Percentiles rank a stretch among this genome's conserved stretches.
Conservation (phyloP, 2,797 vertebrate genomes). For the Gila robusta region DNA sequence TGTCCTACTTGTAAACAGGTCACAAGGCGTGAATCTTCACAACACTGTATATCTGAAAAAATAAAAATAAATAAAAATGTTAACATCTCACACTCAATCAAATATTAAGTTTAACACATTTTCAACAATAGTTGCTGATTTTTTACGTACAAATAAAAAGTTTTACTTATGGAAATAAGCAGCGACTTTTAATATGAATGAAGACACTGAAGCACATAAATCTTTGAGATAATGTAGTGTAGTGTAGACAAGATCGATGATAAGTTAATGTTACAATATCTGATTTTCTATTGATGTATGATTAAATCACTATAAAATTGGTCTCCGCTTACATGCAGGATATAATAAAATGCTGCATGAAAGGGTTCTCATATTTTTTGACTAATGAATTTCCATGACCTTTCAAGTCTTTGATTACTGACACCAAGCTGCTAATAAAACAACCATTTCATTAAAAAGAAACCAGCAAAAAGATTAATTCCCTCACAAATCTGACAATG, state of each 20-base stretch:
- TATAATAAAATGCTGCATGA: slow-evolving; percentile 8
- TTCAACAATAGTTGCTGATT: background rate
- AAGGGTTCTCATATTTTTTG: no score
- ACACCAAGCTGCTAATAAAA: background rate
- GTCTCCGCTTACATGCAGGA: background rate
- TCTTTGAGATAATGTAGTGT: background rate
- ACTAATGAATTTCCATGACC: no score
- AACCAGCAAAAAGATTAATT: background rate
- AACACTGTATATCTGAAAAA: slow-evolving; percentile 52
- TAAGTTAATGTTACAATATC: background rate
- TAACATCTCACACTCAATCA: background rate
- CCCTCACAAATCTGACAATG: background rate
- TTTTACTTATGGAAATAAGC: slow-evolving; percentile 10
- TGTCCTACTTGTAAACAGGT: slow-evolving; percentile 41
- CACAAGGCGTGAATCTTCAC: slow-evolving; percentile 45
- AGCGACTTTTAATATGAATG: background rate
- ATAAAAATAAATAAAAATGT: slow-evolving; percentile 44
- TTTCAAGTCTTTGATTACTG: no score
- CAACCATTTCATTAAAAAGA: background rate
- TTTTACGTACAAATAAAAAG: background rate
- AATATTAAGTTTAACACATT: slow-evolving; percentile 3
- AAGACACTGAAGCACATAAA: background rate
- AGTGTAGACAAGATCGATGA: background rate
- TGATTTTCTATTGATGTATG: slow-evolving; percentile 11
- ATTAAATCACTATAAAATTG: background rate